These are phyloP conservation scores for Rhincodon typus DNA, from an alignment of 2,797 vertebrate species.

Conservation along the genomic window DNA sequence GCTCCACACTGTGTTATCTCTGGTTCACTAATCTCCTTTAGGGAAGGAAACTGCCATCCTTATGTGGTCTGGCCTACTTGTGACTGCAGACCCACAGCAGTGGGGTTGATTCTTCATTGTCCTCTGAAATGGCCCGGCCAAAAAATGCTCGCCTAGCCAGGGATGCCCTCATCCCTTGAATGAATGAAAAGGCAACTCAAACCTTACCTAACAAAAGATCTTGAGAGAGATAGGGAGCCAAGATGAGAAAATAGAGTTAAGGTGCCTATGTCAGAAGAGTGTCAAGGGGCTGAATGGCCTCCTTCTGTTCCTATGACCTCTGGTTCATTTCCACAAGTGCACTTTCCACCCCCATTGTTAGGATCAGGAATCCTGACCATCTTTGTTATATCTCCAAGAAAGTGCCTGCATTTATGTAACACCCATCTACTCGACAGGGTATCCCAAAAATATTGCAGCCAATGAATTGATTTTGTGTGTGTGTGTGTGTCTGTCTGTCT, in stretches of 20 bases:
- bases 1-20: too few relatives aligned
- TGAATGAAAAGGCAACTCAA: too few relatives aligned
- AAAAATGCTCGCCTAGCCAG: too few relatives aligned
- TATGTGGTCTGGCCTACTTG: too few relatives aligned
- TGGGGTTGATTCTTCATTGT: too few relatives aligned
- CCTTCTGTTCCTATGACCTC: background rate
- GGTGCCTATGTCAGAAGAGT: background rate
- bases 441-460: background rate
- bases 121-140: too few relatives aligned
- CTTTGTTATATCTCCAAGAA: background rate
- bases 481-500: too few relatives aligned
- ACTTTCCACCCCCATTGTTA: background rate
- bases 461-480: background rate
- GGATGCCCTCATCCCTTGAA: too few relatives aligned
- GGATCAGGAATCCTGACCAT: background rate
- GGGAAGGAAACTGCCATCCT: too few relatives aligned
- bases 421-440: background rate
- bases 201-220: too few relatives aligned
- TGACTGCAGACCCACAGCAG: too few relatives aligned
- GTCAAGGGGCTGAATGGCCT: background rate
- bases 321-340: background rate
- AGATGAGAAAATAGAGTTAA: background rate
- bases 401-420: background rate
- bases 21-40: too few relatives aligned
- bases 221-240: background rate